A percentile compares a stretch with the other conserved stretches of the same genome.
These are phyloP conservation scores for Onchidella celtica DNA, from an alignment of 2,888 invertebrate genomes.

Conservation along the genomic window DNA sequence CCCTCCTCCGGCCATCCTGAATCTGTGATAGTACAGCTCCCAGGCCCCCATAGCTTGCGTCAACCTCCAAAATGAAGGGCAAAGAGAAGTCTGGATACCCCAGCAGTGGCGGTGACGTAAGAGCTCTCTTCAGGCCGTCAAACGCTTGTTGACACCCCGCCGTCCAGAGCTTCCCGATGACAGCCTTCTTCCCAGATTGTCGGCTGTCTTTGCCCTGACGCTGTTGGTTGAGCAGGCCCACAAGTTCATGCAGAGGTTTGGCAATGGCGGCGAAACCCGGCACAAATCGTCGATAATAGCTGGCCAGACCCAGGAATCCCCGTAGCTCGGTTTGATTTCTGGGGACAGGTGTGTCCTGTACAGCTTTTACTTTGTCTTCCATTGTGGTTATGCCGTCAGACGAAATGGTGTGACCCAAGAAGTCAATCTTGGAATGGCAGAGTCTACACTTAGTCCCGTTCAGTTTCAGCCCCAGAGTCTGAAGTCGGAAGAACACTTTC, in stretches of 20 bases:
- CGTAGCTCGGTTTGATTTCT: not conserved
- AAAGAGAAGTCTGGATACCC: not conserved
- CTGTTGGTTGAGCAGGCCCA: no score
- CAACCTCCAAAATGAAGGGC: constrained; percentile 37
- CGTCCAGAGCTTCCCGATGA: no score
- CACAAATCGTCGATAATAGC: not conserved
- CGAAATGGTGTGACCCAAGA: not conserved
- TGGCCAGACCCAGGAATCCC: not conserved
- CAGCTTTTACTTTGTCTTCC: not conserved
- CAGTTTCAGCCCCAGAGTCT: not conserved
- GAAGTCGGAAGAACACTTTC: not conserved
- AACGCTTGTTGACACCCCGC: constrained; percentile 3
- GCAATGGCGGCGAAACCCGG: not conserved
- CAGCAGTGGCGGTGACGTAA: constrained; percentile 4
- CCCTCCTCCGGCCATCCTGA: constrained; percentile 42
- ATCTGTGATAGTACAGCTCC: constrained; percentile 48
- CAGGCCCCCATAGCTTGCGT: constrained; percentile 43
- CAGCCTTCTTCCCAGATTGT: no score
- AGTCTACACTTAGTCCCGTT: not conserved
- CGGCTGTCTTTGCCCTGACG: no score
- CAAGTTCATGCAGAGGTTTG: no score
- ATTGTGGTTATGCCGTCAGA: not conserved
- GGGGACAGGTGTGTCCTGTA: not conserved
- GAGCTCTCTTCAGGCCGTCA: not conserved
- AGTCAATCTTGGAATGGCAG: not conserved